Conservation (phyloP, 2,888 invertebrate genomes). For the Nomada goodeniana region DNA sequence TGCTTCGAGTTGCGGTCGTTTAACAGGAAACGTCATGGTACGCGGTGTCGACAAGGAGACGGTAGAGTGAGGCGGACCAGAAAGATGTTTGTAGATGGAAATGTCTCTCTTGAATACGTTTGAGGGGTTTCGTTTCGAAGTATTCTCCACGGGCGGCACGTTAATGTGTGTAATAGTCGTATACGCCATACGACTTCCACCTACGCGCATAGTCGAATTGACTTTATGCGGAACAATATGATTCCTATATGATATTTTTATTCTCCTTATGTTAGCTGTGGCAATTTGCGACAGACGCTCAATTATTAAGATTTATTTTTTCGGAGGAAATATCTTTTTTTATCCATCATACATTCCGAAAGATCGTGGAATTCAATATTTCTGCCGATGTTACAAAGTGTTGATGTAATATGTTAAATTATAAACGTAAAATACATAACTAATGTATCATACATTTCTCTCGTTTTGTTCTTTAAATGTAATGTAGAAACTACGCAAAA, state of each 20-base stretch:
- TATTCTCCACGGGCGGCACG: conserved; percentile 30
- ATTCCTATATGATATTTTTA: not conserved
- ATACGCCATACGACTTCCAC: conserved; percentile 58
- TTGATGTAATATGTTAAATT: no score
- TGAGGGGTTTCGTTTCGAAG: conserved; percentile 59
- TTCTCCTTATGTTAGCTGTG: not conserved
- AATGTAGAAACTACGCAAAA: no score
- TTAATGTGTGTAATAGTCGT: conserved; percentile 62
- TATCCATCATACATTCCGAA: no score
- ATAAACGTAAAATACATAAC: no score
- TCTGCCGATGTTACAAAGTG: no score
- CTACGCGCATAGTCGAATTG: conserved; percentile 10
- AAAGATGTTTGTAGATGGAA: conserved; percentile 57
- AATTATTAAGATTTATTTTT: no score
- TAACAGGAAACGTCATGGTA: conserved; percentile 47
- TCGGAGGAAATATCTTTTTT: no score
- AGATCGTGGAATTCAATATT: no score
- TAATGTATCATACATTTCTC: no score
- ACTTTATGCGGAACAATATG: conserved; percentile 15
- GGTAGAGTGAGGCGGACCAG: conserved; percentile 13
- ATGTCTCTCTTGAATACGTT: conserved; percentile 61
- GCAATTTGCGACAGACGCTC: not conserved
- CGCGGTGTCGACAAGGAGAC: conserved; percentile 8
- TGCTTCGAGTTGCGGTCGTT: conserved; percentile 60
- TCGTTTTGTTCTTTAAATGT: no score